Base-by-base conservation (phyloP, 2,888 invertebrate species). In the Stenotaenia linearis region DNA sequence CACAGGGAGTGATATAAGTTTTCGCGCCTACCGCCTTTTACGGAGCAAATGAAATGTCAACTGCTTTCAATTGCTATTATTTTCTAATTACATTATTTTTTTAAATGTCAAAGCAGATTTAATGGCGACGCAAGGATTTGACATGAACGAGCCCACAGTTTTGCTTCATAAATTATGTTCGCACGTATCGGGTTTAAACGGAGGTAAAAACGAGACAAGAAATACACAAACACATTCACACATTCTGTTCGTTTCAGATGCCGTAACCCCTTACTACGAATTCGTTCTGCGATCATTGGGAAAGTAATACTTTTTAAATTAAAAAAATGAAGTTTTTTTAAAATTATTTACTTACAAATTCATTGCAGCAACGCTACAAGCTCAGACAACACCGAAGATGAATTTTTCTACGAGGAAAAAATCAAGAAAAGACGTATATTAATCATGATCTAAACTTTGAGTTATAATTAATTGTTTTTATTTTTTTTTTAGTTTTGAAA, bases 371-470 rank as follows among this genome's bases (percentile, higher is more conserved):
- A 37, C 18, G 23, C 37, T 6, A 15, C 37, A n/a, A 37, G 77
- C 25, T 21, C 37, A 15, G 32, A 25, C 15, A 35, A 35, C n/a
- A 77, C 32, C 3, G 77, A 77, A 23, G 78, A 78, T 35, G 78
- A 78, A 25, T 78, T 78, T 25, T 78, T 6, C 32, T 78, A 50
- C 32, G 45, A 25, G 7, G 78, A 78, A 35, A 78, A 78, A 23
- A 78, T 78, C 25, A 78, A 78, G 32, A 78, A 50, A 32, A 78
- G 56, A 15, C 50, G 78, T 78, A 78, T 56, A 21, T 78, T 15
- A 50, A 25, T 50, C 6, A 12, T 15, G n/a, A 5, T 50, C 7
- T 18, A 18, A 5, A 1, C 7, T 5, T 18, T n/a, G 7, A 18
- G 4, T n/a, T 50, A 4, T 18, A 6, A 21, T 18, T 6, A 5